Conservation (phyloP, 1,140 invertebrate genomes). For the Brachionus manjavacas region DNA sequence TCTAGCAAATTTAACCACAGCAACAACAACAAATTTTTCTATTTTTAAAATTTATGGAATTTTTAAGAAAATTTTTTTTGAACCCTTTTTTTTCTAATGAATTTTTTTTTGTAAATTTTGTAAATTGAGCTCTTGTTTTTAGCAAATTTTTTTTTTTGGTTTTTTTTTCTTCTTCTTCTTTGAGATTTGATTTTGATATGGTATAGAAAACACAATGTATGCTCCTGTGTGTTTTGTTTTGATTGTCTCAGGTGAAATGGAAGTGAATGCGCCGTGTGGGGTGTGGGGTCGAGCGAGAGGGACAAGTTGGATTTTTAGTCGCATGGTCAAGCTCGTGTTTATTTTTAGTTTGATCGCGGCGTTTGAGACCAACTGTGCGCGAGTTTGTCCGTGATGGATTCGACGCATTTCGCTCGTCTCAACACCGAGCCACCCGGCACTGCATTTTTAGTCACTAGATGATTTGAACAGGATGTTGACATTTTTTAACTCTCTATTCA, state of each 20-base stretch:
- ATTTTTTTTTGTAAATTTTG: constrained; percentile 37
- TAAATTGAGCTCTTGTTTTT: background rate
- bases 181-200: background rate
- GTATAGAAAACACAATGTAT: too few relatives aligned
- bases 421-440: background rate
- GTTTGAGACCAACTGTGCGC: background rate
- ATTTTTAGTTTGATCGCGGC: background rate
- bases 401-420: background rate
- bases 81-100: background rate
- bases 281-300: background rate
- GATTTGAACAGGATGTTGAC: background rate
- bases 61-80: constrained; percentile 17
- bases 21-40: too few relatives aligned
- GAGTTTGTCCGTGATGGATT: background rate
- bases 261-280: background rate
- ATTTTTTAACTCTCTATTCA: background rate
- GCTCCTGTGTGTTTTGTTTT: too few relatives aligned
- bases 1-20: background rate
- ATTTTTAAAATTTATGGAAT: background rate
- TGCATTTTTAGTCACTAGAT: background rate
- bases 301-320: background rate
- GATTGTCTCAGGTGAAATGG: background rate
- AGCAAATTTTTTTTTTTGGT: background rate
- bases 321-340: background rate
- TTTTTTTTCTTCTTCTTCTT: background rate